phyloP scores from a whole-genome alignment of 2,797 vertebrate species.

The Octomys mimax region DNA sequence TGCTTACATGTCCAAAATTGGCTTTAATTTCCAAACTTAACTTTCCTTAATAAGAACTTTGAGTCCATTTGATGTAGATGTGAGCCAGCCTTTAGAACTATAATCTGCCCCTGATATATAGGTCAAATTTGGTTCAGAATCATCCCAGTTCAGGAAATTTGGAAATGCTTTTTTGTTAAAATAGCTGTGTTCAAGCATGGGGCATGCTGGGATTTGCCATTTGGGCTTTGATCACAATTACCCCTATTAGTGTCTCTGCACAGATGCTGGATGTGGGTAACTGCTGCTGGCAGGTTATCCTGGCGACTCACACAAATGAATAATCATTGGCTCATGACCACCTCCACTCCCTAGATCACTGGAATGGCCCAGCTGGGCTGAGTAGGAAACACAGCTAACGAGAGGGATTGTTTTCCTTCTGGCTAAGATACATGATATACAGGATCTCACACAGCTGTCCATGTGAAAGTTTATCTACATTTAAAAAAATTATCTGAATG shows the following conservation, averaged over 20 bases:
- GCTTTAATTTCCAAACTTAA: not conserved
- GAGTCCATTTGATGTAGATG: conserved; percentile 22
- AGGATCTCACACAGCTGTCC: conserved; percentile 44
- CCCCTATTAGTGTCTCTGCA: conserved; percentile 76
- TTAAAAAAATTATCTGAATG: conserved; percentile 32
- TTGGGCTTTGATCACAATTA: conserved; percentile 80
- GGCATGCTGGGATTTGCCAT: conserved; percentile 78
- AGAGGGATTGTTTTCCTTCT: conserved; percentile 7
- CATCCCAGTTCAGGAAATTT: conserved; percentile 61
- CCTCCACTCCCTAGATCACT: conserved; percentile 75
- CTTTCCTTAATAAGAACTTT: conserved; percentile 20
- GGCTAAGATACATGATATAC: not conserved
- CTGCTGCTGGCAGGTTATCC: conserved; percentile 80
- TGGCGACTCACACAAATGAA: conserved; percentile 74
- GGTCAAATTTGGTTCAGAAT: conserved; percentile 61
- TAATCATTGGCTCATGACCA: conserved; percentile 80
- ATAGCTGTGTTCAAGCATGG: conserved; percentile 70
- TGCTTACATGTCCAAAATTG: not conserved
- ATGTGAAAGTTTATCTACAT: conserved; percentile 18
- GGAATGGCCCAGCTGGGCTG: conserved; percentile 73
- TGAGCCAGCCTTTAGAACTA: conserved; percentile 35
- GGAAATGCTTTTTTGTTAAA: conserved; percentile 67
- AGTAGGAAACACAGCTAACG: conserved; percentile 68
- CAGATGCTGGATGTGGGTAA: conserved; percentile 82
- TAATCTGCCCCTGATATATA: conserved; percentile 47